Percentiles rank a stretch among this genome's conserved stretches.
phyloP scores from a whole-genome alignment of 2,113 vertebrate genomes.

The Barnardius zonarius region DNA sequence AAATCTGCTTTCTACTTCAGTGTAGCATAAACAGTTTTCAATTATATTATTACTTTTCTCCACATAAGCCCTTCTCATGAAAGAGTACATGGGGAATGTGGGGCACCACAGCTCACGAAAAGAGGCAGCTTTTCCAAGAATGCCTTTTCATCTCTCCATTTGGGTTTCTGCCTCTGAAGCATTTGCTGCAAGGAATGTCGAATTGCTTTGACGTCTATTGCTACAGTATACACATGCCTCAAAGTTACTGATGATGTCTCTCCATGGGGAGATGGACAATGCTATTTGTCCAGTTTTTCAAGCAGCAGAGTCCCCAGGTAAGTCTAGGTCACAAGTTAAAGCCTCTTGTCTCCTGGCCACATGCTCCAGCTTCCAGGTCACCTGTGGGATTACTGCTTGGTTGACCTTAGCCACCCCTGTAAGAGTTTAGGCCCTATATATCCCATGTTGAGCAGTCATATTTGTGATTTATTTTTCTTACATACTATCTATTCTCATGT shows the following conservation, averaged over 20 bases:
- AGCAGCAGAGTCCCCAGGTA: neutral
- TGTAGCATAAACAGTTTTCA: neutral
- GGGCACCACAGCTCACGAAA: neutral
- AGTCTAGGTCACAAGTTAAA: neutral
- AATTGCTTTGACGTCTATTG: neutral
- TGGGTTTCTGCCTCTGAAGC: neutral
- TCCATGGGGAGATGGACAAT: neutral
- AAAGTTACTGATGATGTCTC: neutral
- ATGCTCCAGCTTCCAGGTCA: neutral
- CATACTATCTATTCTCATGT: neutral
- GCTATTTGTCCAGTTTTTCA: neutral
- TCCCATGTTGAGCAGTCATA: neutral
- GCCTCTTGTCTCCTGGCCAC: neutral
- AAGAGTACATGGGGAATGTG: neutral
- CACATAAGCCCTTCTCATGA: neutral
- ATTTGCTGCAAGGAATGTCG: neutral
- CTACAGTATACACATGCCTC: neutral
- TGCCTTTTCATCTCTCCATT: neutral
- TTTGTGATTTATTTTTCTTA: neutral
- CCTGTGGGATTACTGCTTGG: neutral
- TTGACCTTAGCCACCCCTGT: neutral
- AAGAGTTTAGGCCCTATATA: fast-evolving
- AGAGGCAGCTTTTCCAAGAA: neutral
- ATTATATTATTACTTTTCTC: neutral
- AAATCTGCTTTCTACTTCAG: conserved; percentile 23